Evolutionary conservation across 2,888 invertebrate species (phyloP).

Genomic region (Rotaria macrura): DNA sequence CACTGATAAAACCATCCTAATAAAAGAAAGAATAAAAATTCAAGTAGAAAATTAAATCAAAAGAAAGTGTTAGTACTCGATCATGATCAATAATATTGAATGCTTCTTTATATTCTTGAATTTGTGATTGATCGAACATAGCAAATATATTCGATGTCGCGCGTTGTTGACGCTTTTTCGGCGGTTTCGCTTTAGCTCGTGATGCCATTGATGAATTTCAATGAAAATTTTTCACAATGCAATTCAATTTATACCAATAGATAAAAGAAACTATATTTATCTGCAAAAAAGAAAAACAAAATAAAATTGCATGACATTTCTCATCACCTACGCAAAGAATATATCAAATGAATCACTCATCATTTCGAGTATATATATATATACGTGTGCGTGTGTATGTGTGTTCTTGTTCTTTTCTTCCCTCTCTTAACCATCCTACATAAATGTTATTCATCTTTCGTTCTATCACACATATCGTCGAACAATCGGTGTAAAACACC

Average conservation of each 20-base stretch:
- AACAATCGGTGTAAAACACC: neutral
- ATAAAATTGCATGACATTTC: neutral
- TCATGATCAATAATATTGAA: conserved; percentile 99
- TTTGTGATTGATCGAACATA: conserved; percentile 99
- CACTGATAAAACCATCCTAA: conserved; percentile 86
- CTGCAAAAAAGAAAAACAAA: neutral
- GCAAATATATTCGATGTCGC: conserved; percentile 63
- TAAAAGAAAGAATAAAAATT: neutral
- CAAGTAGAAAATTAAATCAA: neutral
- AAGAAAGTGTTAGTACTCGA: conserved; percentile 50
- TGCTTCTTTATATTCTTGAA: conserved; percentile 97
- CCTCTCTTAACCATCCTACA: neutral
- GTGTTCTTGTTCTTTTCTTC: neutral
- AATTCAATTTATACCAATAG: neutral
- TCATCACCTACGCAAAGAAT: neutral
- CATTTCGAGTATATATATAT: too few species aligned
- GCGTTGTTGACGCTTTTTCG: conserved; percentile 12
- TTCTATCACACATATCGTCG: neutral
- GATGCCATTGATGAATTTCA: neutral
- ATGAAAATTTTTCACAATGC: neutral
- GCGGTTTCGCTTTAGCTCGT: neutral
- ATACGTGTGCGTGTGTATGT: too few species aligned
- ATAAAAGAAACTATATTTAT: neutral
- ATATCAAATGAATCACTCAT: neutral
- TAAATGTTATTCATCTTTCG: neutral